Evolutionary conservation across 1,140 invertebrate genomes (phyloP).

Genomic region (Ostrea edulis): DNA sequence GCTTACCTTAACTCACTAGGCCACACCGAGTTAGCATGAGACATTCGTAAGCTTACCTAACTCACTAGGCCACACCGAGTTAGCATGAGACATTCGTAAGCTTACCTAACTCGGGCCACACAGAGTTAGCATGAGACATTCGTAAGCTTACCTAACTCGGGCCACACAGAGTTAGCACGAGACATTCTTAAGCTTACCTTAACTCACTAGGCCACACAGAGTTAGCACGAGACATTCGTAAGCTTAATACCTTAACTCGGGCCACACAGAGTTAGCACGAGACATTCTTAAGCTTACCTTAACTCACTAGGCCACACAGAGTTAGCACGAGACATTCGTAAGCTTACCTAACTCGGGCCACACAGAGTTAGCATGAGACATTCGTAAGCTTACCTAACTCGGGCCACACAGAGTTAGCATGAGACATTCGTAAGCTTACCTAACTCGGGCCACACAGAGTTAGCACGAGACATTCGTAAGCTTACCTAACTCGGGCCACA

Average conservation of each 20-base stretch:
- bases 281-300: conserved; percentile 86
- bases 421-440: conserved; percentile 82
- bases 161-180: conserved; percentile 84
- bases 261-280: conserved; percentile 84
- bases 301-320: conserved; percentile 96
- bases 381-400: conserved; percentile 90
- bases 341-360: conserved; percentile 96
- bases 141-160: conserved; percentile 91
- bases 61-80: conserved; percentile 93
- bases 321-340: too few species aligned
- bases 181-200: conserved; percentile 86
- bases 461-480: neutral
- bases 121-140: too few species aligned
- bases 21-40: conserved; percentile 82
- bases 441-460: conserved; percentile 94
- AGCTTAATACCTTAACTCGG: conserved; percentile 95
- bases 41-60: conserved; percentile 86
- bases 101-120: conserved; percentile 98
- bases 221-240: too few species aligned
- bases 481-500: conserved; percentile 98
- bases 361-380: too few species aligned
- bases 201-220: conserved; percentile 96
- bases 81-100: neutral
- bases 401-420: conserved; percentile 85
- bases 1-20: conserved; percentile 97